Percentiles rank a stretch among this genome's conserved stretches.
phyloP scores from a whole-genome alignment of 92 coral and sea anemone genomes.

The Actinostola sp. region DNA sequence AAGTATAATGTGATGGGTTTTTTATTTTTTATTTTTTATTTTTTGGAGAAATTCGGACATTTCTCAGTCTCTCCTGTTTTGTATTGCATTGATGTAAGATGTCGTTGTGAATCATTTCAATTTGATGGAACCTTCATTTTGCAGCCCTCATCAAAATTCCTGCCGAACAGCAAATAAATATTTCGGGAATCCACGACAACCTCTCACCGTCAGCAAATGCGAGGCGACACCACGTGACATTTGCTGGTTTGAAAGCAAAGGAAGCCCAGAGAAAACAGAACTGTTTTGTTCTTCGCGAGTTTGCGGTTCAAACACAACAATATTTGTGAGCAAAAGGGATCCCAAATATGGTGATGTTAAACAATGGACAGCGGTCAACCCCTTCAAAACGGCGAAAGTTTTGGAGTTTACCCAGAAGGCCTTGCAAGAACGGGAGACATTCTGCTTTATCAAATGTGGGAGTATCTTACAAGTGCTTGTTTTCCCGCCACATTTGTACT shows the following conservation, averaged over 20 bases:
- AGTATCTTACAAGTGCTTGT: conserved; percentile 17
- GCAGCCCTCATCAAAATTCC: neutral
- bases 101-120: too few species aligned
- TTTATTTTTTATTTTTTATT: too few species aligned
- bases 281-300: neutral
- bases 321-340: conserved; percentile 4
- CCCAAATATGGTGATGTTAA: conserved; percentile 4
- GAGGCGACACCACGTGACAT: neutral
- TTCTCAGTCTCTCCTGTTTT: neutral
- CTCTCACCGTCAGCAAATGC: neutral
- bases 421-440: conserved; percentile 32
- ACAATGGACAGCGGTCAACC: conserved; percentile 16
- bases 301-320: neutral
- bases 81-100: too few species aligned
- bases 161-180: neutral
- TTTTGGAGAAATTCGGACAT: too few species aligned
- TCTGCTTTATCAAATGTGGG: conserved; percentile 52
- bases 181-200: neutral
- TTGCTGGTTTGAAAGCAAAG: neutral
- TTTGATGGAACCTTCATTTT: too few species aligned
- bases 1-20: too few species aligned
- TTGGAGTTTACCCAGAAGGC: conserved; percentile 22
- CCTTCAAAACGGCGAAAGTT: conserved; percentile 14
- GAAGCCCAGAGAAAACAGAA: neutral
- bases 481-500: neutral